Evolutionary conservation across 2,888 invertebrate genomes (phyloP).

Genomic region (Diaperis boleti): DNA sequence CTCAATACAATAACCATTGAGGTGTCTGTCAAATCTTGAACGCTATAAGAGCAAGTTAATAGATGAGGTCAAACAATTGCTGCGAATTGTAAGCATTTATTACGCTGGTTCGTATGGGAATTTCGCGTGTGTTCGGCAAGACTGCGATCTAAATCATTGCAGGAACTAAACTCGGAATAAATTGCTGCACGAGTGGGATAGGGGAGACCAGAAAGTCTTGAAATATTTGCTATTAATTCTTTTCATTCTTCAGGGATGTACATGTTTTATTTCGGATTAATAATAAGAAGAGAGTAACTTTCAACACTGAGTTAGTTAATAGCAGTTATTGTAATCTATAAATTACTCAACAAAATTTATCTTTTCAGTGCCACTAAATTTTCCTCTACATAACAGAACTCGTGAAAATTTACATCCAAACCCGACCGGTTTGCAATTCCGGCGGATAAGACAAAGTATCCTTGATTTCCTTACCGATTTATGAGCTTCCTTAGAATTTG

Average conservation of each 20-base stretch:
- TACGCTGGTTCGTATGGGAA: constrained; percentile 32
- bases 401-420: background rate
- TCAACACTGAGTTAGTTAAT: too few relatives aligned
- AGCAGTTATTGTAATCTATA: too few relatives aligned
- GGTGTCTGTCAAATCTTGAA: background rate
- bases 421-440: background rate
- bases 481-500: background rate
- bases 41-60: constrained; percentile 6
- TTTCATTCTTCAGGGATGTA: too few relatives aligned
- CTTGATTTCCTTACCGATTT: background rate
- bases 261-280: too few relatives aligned
- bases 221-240: too few relatives aligned
- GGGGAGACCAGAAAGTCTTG: too few relatives aligned
- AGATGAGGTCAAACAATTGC: constrained; percentile 31
- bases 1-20: constrained; percentile 3
- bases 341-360: too few relatives aligned
- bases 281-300: too few relatives aligned
- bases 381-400: too few relatives aligned
- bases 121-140: constrained; percentile 36
- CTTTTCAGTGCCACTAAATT: too few relatives aligned
- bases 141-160: constrained; percentile 30
- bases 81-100: constrained; percentile 29
- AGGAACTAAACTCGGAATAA: constrained; percentile 13
- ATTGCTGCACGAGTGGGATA: constrained; percentile 17
- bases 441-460: background rate